Base-by-base conservation (phyloP, 2,888 invertebrate species). In the Mesodorylaimus sp. region DNA sequence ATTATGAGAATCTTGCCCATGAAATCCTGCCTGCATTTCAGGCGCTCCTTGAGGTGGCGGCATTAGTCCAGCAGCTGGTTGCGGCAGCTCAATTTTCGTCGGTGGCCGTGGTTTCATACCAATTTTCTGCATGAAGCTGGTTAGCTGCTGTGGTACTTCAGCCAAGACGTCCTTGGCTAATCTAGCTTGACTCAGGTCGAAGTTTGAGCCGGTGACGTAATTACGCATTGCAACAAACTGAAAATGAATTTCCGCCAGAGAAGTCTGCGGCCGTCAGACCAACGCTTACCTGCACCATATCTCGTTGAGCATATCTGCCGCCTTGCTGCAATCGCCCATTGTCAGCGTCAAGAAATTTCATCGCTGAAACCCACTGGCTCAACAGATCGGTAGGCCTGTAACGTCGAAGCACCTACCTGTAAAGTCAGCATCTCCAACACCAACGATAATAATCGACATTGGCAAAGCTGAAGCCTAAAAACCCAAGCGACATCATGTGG, bases 321-420 rank as follows among this genome's bases (percentile, higher is more conserved):
- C 68, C 63, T 10, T 10, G 10, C 10, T 66, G 65, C 41, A 73
- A 57, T 10, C 66, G 58, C 2, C 65, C 63, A 42, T 68, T 70
- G 61, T 77, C 77, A 21, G 73, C 73, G 62, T 77, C 77, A 43
- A 77, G 59, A 53, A 73, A 72, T 55, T 76, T 74, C 77, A 77
- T 77, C 13, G 75, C 74, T 36, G 36, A 10, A 36, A 36, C n/a
- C n/a, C n/a, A n/a, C n/a, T n/a, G n/a, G n/a, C n/a, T n/a, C n/a
- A n/a, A n/a, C n/a, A n/a, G n/a, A n/a, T n/a, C n/a, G n/a, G n/a
- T n/a, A n/a, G n/a, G 10, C 10, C 10, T 13, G 36, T 13, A 10
- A 36, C 10, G 10, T 36, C 10, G 10, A 36, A 13, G n/a, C 10
- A 36, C n/a, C 10, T 36, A 36, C 36, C 36, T 48, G 67, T 66